Conservation (phyloP, 2,113 vertebrate genomes). For the Periophthalmodon schlosseri region DNA sequence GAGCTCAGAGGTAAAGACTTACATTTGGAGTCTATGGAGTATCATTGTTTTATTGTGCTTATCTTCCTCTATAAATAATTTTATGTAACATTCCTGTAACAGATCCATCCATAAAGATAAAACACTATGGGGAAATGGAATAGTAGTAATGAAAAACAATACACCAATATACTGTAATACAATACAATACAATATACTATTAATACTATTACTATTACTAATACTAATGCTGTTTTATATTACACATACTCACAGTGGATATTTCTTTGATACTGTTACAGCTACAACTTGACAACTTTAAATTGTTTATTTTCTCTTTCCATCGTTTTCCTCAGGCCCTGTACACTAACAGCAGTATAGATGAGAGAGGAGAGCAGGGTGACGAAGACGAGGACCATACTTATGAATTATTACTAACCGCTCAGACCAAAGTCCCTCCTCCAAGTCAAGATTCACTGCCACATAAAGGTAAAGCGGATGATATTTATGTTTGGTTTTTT, state of each 20-base stretch:
- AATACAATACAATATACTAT: no score
- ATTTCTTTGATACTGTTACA: not conserved
- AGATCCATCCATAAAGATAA: no score
- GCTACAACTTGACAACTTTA: not conserved
- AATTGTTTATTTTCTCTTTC: not conserved
- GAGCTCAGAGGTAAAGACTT: conserved; percentile 68
- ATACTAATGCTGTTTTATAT: no score
- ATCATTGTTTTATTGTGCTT: not conserved
- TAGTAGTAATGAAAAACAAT: no score
- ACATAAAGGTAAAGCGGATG: conserved; percentile 42
- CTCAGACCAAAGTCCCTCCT: conserved; percentile 85
- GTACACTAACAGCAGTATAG: conserved; percentile 78
- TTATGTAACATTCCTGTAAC: no score
- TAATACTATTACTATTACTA: no score
- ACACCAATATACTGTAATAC: no score
- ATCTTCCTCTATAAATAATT: not conserved
- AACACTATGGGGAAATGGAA: no score
- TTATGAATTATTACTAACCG: conserved; percentile 89
- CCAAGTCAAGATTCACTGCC: conserved; percentile 41
- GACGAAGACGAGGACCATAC: conserved; percentile 89
- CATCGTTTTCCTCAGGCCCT: conserved; percentile 69
- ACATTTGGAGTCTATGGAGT: not conserved
- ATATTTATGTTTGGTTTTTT: not conserved
- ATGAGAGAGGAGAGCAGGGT: conserved; percentile 77
- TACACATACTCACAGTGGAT: not conserved